Conservation (phyloP, 2,888 invertebrate genomes). For the Argyresthia goedartella region DNA sequence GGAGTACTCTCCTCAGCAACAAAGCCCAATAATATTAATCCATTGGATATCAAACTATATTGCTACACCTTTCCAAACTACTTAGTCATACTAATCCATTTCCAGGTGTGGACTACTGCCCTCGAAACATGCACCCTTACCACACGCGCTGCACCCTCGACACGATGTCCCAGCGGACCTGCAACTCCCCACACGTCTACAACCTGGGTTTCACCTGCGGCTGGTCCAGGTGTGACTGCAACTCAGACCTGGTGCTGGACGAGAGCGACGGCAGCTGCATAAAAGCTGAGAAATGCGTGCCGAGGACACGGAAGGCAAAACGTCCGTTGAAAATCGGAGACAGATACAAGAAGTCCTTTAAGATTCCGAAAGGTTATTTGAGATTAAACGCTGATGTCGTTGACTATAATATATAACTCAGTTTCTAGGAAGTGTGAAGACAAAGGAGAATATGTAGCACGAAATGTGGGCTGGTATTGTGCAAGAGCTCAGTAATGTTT, state of each 20-base stretch:
- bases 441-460: too few relatives aligned
- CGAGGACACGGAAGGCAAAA: too few relatives aligned
- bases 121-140: slow-evolving; percentile 41
- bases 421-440: too few relatives aligned
- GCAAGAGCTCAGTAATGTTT: too few relatives aligned
- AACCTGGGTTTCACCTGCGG: slow-evolving; percentile 45
- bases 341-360: neutral
- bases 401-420: too few relatives aligned
- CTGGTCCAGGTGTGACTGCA: slow-evolving; percentile 57
- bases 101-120: slow-evolving; percentile 41
- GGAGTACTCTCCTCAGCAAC: too few relatives aligned
- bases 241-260: slow-evolving; percentile 28
- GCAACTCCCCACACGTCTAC: slow-evolving; percentile 20
- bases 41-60: too few relatives aligned
- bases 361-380: neutral
- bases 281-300: slow-evolving; percentile 14
- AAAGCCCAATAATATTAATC: too few relatives aligned
- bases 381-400: neutral
- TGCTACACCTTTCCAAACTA: too few relatives aligned
- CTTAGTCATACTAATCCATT: slow-evolving; percentile 5
- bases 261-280: slow-evolving; percentile 27
- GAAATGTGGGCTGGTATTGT: too few relatives aligned
- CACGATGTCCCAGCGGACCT: slow-evolving; percentile 39
- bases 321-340: neutral
- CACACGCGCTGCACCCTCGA: slow-evolving; percentile 44